Evolutionary conservation across 2,113 vertebrate species (phyloP), one percentile per base, ranked within the genome.

Genomic region (Ophthalmolycus amberensis): DNA sequence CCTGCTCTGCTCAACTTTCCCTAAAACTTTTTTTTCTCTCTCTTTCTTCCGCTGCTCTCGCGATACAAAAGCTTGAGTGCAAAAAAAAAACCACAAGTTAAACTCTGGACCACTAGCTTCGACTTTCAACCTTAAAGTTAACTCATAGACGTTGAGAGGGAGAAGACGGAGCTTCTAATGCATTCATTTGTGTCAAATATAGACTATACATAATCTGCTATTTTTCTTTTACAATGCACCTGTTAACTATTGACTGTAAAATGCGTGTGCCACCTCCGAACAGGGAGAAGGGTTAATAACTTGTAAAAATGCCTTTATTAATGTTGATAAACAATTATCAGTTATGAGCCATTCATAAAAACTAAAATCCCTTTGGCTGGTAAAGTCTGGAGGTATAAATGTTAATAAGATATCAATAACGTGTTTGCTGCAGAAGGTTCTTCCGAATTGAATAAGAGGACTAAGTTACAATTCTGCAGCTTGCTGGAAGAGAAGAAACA

Each of bases 11-110:
- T 88, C 84, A 85, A 90, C 84, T 89, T 90, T 88, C 81, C 78
- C 82, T 62, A 65, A 86, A 91, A 87, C 71, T 73, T 77, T 82
- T 90, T 83, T 75, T 74, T 50, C 42, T 8, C 69, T 63, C 42
- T 56, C 14, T 70, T 84, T 73, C 65, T 64, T 70, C 77, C 78
- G 60, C 80, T 88, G 90, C 44, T 94, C 94, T 94, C 92, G 91
- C 94, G 93, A 94, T 94, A 95, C 80, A 90, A 89, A 90, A 85
- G 88, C 68, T 50, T 40, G 73, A 77, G 79, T 25, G 80, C 59
- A 90, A 89, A 91, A 59, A 90, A 89, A 59, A 89, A 85, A 75
- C 69, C 74, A 66, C 34, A 79, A 77, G 62, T 77, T 71, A 29
- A 72, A 38, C 76, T 27, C 25, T 40, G 58, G 29, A 79, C 27